phyloP scores from a whole-genome alignment of 2,888 invertebrate genomes.

The Tipula vernalis region DNA sequence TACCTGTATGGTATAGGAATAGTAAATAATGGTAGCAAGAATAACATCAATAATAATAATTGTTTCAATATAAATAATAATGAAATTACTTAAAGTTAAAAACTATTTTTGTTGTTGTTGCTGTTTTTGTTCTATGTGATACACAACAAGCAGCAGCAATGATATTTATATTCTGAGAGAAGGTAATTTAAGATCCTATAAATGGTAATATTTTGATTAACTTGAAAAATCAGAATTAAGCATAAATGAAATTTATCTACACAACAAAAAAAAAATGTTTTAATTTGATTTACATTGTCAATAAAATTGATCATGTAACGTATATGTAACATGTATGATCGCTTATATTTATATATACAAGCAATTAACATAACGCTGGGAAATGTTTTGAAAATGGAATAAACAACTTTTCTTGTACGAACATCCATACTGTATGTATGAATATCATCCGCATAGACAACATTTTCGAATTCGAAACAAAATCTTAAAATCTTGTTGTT shows the following conservation, averaged over 20 bases:
- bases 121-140: no score
- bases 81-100: neutral
- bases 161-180: neutral
- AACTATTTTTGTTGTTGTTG: neutral
- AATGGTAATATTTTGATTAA: neutral
- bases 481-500: neutral
- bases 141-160: neutral
- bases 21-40: neutral
- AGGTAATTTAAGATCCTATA: neutral
- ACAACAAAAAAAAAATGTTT: neutral
- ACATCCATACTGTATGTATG: neutral
- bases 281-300: neutral
- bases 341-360: neutral
- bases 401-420: neutral
- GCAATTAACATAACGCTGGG: neutral
- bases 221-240: neutral
- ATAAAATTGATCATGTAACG: neutral
- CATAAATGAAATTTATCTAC: neutral
- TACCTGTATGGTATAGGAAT: neutral
- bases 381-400: neutral
- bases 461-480: neutral
- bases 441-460: neutral
- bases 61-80: neutral
- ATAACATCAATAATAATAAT: neutral
- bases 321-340: neutral